phyloP scores from a whole-genome alignment of 2,888 invertebrate species.

The Campoletis raptor region DNA sequence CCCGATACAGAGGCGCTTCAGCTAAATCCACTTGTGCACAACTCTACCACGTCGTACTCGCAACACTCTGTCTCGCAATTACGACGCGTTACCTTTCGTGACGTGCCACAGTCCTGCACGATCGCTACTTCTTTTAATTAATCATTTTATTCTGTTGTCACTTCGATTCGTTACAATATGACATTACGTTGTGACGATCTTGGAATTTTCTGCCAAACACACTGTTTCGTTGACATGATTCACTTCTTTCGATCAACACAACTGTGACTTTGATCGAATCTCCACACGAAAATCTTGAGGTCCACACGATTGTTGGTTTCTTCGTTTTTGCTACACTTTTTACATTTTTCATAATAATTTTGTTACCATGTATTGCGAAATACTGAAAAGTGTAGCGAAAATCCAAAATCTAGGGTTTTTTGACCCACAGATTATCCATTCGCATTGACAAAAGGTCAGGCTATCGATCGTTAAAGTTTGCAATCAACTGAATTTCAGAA shows the following conservation, averaged over 20 bases:
- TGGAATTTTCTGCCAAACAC: neutral
- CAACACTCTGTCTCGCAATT: conserved; percentile 58
- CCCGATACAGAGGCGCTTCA: conserved; percentile 65
- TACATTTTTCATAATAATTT: neutral
- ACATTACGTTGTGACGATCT: neutral
- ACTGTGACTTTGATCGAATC: neutral
- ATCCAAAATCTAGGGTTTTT: no score
- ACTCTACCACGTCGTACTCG: conserved; percentile 64
- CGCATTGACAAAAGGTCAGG: no score
- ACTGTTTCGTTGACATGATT: neutral
- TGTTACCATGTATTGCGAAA: neutral
- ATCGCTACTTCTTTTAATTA: neutral
- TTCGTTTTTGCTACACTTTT: neutral
- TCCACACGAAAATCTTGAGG: neutral
- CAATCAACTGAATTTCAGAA: neutral
- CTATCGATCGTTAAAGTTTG: no score
- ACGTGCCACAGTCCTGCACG: conserved; percentile 19
- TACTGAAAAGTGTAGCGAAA: neutral
- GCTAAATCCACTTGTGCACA: conserved; percentile 49
- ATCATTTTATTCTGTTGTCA: neutral
- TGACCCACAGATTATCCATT: no score
- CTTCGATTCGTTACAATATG: neutral
- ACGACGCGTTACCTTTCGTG: conserved; percentile 66
- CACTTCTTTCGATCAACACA: neutral
- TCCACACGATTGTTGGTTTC: neutral